Conservation (phyloP, 2,888 invertebrate species). For the Nemapogon koenigi region DNA sequence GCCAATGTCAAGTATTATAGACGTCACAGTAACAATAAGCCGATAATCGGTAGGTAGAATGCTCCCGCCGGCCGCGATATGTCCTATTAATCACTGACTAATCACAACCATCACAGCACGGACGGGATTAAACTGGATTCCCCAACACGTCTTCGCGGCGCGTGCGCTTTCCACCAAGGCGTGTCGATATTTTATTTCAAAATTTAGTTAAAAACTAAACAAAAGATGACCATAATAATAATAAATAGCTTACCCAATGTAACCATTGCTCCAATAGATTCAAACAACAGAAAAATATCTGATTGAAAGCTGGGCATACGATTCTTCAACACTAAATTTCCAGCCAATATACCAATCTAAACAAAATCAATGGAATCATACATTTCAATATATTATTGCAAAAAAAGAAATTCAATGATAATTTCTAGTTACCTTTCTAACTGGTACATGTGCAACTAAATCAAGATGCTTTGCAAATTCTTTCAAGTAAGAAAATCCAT, state of each 20-base stretch:
- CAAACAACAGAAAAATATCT: slow-evolving; percentile 68
- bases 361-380: slow-evolving; percentile 16
- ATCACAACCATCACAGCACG: too few species aligned
- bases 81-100: too few species aligned
- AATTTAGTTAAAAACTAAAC: slow-evolving; percentile 6
- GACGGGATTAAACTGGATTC: too few species aligned
- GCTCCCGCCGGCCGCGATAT: too few species aligned
- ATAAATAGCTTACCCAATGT: slow-evolving; percentile 55
- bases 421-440: slow-evolving; percentile 64
- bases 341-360: slow-evolving; percentile 70
- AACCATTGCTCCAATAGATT: slow-evolving; percentile 56
- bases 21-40: too few species aligned
- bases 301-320: slow-evolving; percentile 68
- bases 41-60: too few species aligned
- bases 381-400: not conserved
- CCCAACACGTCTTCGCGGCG: too few species aligned
- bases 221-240: too few species aligned
- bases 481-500: slow-evolving; percentile 57
- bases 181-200: not conserved
- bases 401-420: slow-evolving; percentile 13
- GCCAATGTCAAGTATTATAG: too few species aligned
- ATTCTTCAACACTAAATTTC: slow-evolving; percentile 72
- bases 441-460: slow-evolving; percentile 68
- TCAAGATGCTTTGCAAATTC: slow-evolving; percentile 65
- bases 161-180: too few species aligned